These are phyloP conservation scores for Synanceia verrucosa DNA, from an alignment of 2,797 vertebrate species.

Conservation along the genomic window DNA sequence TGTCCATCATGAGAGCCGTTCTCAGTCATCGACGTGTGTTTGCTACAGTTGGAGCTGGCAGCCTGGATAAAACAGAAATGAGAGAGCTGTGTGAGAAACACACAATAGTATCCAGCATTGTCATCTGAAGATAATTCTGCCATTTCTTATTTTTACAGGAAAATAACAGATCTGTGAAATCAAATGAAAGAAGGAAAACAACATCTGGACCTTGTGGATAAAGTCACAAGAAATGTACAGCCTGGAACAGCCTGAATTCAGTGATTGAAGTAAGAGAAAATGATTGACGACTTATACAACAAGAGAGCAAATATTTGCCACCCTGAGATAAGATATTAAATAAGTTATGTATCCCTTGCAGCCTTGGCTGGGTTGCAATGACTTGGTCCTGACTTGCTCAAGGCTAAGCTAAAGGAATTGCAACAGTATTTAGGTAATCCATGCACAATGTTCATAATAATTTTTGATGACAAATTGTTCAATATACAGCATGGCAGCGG, in stretches of 20 bases:
- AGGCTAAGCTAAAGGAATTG: not conserved
- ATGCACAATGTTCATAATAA: not conserved
- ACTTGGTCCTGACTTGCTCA: not conserved
- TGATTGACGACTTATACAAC: not conserved
- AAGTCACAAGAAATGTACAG: not conserved
- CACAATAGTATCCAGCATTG: slow-evolving; percentile 20
- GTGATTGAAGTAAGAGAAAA: not conserved
- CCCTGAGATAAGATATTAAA: not conserved
- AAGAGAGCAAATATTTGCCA: slow-evolving; percentile 8
- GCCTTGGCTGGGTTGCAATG: not conserved
- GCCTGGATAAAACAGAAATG: slow-evolving; percentile 64
- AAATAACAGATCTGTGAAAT: slow-evolving; percentile 7
- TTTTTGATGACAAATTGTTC: not conserved
- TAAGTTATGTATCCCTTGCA: not conserved
- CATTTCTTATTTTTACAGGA: not conserved
- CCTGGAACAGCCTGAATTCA: not conserved
- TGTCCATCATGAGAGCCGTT: slow-evolving; percentile 85
- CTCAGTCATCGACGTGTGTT: slow-evolving; percentile 82
- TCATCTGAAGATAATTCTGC: not conserved
- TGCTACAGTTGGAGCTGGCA: slow-evolving; percentile 67
- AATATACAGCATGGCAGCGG: not conserved
- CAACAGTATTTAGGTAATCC: not conserved
- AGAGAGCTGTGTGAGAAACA: slow-evolving; percentile 31
- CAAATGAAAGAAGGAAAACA: not conserved
- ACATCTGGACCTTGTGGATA: not conserved